Percentiles rank a stretch among this genome's conserved stretches.
phyloP scores from a whole-genome alignment of 2,888 invertebrate genomes.

The Malachius bipustulatus region DNA sequence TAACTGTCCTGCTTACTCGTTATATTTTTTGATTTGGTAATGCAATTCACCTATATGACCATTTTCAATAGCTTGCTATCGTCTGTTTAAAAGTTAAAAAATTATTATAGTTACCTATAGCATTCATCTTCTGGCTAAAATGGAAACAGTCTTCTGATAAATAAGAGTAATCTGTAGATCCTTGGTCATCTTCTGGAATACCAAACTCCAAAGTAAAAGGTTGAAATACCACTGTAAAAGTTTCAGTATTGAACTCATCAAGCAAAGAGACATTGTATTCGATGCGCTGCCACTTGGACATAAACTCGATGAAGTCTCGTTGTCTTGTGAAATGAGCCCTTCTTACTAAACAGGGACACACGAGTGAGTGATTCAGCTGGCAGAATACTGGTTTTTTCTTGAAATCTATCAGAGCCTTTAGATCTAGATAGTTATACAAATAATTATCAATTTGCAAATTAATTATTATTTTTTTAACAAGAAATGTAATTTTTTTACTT shows the following conservation, averaged over 20 bases:
- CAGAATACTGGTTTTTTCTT: conserved; percentile 1
- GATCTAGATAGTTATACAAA: too few relatives aligned
- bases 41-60: too few relatives aligned
- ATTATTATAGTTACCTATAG: conserved; percentile 35
- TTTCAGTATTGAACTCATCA: conserved; percentile 39
- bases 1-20: too few relatives aligned
- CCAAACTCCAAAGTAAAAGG: conserved; percentile 37
- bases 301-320: conserved; percentile 36
- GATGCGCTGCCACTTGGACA: conserved; percentile 41
- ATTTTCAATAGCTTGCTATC: too few relatives aligned
- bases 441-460: too few relatives aligned
- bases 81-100: too few relatives aligned
- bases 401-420: neutral
- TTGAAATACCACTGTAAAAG: conserved; percentile 47
- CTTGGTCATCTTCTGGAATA: conserved; percentile 35
- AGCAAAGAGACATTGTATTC: conserved; percentile 40
- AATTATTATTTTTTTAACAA: too few relatives aligned
- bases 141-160: conserved; percentile 53
- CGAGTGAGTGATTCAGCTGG: conserved; percentile 1
- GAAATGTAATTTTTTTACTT: conserved; percentile 21
- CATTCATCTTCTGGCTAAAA: conserved; percentile 47
- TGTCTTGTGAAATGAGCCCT: conserved; percentile 15
- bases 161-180: conserved; percentile 39
- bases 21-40: too few relatives aligned
- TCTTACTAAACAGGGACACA: conserved; percentile 1